Evolutionary conservation across 1,140 invertebrate species (phyloP), one percentile per base, ranked within the genome.

Genomic region (Drosophila busckii): DNA sequence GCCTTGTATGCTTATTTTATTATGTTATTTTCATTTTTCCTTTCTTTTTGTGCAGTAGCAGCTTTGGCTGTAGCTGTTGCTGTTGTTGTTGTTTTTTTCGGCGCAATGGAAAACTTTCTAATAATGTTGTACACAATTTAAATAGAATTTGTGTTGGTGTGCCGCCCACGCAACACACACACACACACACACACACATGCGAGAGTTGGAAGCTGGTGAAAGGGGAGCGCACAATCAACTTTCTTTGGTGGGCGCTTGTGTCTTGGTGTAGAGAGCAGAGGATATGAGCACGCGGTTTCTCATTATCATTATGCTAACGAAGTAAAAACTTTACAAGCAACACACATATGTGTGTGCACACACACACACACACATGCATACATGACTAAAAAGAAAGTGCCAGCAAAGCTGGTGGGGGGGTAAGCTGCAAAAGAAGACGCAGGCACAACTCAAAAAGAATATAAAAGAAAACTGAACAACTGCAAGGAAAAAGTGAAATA

Each of bases 121-220:
- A 84, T 84, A 84, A 84, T 84, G 80, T 84, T 84, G 80, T 84
- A 84, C 80, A 84, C 80, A 84, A 80, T 84, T 84, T 84, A 84
- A 84, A 84, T 84, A 84, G 80, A 84, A 84, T 84, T 84, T 84
- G 67, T 60, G 55, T 49, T 49, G 40, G 13, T 37, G 29, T 25
- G 29, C 32, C 19, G n/a, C 28, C 38, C 32, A 28, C 25, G 22
- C 12, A 20, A 20, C 13, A 32, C 31, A 29, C 37, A 23, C 31
- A 35, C 45, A 52, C 10, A 28, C 16, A 48, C 19, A 19, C 16
- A 22, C 32, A 22, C 23, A 8, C 5, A 15, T 49, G 61, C 66
- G 63, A 78, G 67, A 64, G 60, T n/a, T n/a, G n/a, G n/a, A n/a
- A n/a, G n/a, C n/a, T n/a, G n/a, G n/a, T n/a, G n/a, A n/a, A n/a